Base-by-base conservation (phyloP, 2,888 invertebrate species). In the Malachius bipustulatus region DNA sequence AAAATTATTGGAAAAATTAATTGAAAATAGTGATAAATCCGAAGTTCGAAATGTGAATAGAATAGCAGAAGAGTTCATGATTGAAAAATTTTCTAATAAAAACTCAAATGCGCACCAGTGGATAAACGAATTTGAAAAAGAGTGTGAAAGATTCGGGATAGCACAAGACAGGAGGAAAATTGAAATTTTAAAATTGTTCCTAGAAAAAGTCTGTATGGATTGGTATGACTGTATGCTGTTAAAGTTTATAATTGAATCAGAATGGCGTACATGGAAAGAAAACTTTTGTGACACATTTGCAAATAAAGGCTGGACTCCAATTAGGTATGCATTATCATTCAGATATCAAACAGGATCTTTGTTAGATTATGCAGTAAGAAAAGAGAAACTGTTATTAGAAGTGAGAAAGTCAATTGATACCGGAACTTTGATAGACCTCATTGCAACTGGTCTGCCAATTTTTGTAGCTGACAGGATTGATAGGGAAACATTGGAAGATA, bases 151-250 rank as follows among this genome's bases (percentile, higher is more conserved):
- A 10, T 32, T 40, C 14, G 32, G 26, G 16, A 36, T 36, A 14
- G 15, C 26, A 28, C 3, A 40, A 11, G 33, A 39, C 34, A 36
- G 30, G 32, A 27, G 38, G 15, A 40, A 39, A 36, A 40, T 40
- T 14, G 35, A 40, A 14, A 32, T 31, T 11, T 32, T 39, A 8
- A 33, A 36, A 36, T 12, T 30, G 19, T 16, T 40, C 14, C 34
- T 41, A 4, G 39, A 41, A 34, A 28, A 34, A 27, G 19, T 29
- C 8, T 41, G 41, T 28, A 24, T 31, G 16, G 36, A 41, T 27
- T 39, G 41, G 39, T 41, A 39, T 32, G 27, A 29, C 16, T 30
- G 32, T 32, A 39, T 40, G 37, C 32, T 40, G n/a, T 38, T 38
- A 9, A 39, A 39, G 14, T 30, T 40, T 14, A 40, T 33, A 31